phyloP scores from a whole-genome alignment of 2,888 invertebrate species.

The Chrysodeixis includens region DNA sequence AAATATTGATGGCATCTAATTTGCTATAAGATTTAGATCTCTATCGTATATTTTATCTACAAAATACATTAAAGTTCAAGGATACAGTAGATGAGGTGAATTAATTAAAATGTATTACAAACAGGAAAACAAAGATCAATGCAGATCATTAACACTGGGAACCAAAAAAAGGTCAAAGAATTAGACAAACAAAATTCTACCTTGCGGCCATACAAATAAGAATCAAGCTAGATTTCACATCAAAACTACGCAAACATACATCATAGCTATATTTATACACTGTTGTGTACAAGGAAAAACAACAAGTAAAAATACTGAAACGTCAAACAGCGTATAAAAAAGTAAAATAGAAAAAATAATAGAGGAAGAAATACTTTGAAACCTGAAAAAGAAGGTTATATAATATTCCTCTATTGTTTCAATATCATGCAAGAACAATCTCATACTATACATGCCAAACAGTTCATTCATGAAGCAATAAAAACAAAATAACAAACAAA shows the following conservation, averaged over 20 bases:
- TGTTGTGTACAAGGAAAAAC: slow-evolving; percentile 41
- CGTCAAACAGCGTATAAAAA: slow-evolving; percentile 39
- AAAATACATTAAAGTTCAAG: background rate
- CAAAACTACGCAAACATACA: slow-evolving; percentile 49
- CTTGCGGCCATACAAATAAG: slow-evolving; percentile 17
- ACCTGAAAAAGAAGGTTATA: background rate
- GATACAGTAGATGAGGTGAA: background rate
- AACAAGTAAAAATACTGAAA: slow-evolving; percentile 16
- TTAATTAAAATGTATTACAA: background rate
- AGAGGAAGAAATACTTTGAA: slow-evolving; percentile 32
- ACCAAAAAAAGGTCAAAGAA: background rate
- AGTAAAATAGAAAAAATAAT: slow-evolving; percentile 24
- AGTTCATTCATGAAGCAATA: slow-evolving; percentile 82
- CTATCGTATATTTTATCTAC: background rate
- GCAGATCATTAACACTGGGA: background rate
- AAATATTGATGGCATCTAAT: too few species aligned
- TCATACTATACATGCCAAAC: slow-evolving; percentile 85
- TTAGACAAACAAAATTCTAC: slow-evolving; percentile 21
- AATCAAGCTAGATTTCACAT: slow-evolving; percentile 50
- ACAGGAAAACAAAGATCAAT: background rate
- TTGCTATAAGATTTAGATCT: background rate
- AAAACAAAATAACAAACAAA: slow-evolving; percentile 67
- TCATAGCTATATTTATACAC: slow-evolving; percentile 49
- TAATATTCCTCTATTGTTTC: slow-evolving; percentile 41
- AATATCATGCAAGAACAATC: slow-evolving; percentile 59